Base-by-base conservation (phyloP, 1,140 invertebrate genomes). In the Drepana arcuata region DNA sequence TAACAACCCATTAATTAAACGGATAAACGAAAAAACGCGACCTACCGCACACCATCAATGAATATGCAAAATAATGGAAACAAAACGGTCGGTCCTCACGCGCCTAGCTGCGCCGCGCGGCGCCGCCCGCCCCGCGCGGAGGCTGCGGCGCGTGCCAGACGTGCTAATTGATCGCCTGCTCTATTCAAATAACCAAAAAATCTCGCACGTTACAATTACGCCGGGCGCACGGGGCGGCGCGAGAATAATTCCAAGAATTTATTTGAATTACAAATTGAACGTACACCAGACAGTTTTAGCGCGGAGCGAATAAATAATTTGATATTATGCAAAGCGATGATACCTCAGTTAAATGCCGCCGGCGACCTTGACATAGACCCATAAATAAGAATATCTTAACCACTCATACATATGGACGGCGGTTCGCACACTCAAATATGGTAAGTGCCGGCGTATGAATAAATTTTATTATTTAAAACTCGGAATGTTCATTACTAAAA, bases 391-490 rank as follows among this genome's bases (percentile, higher is more conserved):
- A 77, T 77, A 81, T 77, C 74, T 82, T 73, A 77, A 59, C 51
- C 62, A 62, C 62, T 81, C 77, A 81, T 81, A 77, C 77, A 79
- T 79, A 81, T 78, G 77, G 70, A 75, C 77, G 61, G 52, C 56
- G 49, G 64, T 63, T 65, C 68, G 65, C 65, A 64, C 64, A 73
- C 73, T 70, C 73, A 59, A 72, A 80, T 78, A 75, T 75, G 71
- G 67, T 74, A 77, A 77, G 74, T 75, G 71, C 58, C 58, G 62
- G 64, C 65, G 78, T 78, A 78, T 82, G 74, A 82, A 79, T 82
- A 78, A 68, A 82, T 74, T 81, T 81, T 79, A 78, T 81, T 79
- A 79, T 79, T 81, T 78, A 78, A 81, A 77, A 81, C 68, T 67
- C 70, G 60, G 66, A 66, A 73, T 73, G 74, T 81, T 81, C 70